Evolutionary conservation across 2,888 invertebrate species (phyloP).

Genomic region (Helobdella robusta): DNA sequence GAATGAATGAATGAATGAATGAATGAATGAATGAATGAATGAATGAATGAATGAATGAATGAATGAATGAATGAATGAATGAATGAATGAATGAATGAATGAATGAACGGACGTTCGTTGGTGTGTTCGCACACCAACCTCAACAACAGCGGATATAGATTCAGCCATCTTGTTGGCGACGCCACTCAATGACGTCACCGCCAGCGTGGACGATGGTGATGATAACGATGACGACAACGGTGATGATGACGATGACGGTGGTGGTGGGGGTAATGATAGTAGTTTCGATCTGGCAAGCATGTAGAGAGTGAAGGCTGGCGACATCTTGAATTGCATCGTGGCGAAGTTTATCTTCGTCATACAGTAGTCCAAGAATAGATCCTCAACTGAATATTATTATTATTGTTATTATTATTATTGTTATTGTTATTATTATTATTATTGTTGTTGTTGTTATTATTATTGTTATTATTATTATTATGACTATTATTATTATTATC

Average conservation of each 20-base stretch:
- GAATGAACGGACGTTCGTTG: too few species aligned
- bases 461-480: not conserved
- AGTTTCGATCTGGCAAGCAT: constrained; percentile 80
- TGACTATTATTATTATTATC: not conserved
- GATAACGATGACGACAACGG: not conserved
- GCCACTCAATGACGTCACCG: not conserved
- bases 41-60: constrained; percentile 14
- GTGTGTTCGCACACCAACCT: too few species aligned
- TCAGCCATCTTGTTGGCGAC: not conserved
- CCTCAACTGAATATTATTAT: constrained; percentile 57
- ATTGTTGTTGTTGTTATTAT: not conserved
- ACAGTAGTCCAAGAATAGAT: constrained; percentile 76
- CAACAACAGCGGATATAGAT: too few species aligned
- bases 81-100: not conserved
- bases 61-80: not conserved
- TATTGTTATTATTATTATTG: not conserved
- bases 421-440: not conserved
- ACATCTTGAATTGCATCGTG: constrained; percentile 71
- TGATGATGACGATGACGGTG: not conserved
- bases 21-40: constrained; percentile 14
- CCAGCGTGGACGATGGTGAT: not conserved
- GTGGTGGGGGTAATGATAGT: constrained; percentile 42
- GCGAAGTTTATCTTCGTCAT: constrained; percentile 65
- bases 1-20: constrained; percentile 6
- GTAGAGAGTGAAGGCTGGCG: constrained; percentile 92